phyloP scores from a whole-genome alignment of 1,140 invertebrate species.

The Bombus difficillimus region DNA sequence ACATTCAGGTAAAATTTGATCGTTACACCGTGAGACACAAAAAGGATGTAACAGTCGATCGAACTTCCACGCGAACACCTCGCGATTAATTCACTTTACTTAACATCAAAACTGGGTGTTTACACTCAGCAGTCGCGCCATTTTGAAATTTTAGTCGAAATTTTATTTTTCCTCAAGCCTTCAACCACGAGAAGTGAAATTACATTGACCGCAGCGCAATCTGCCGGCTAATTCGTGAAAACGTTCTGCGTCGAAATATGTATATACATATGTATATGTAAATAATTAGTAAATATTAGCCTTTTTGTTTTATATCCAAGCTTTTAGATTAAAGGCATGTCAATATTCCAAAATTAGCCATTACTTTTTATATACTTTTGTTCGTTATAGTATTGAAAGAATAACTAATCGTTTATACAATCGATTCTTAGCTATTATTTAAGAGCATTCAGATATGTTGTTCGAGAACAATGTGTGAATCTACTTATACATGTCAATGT shows the following conservation, averaged over 20 bases:
- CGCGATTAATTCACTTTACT: slow-evolving; percentile 47
- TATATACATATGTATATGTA: background rate
- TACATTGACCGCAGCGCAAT: background rate
- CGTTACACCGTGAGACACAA: slow-evolving; percentile 61
- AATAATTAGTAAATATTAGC: background rate
- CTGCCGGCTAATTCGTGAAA: slow-evolving; percentile 9
- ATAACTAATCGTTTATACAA: background rate
- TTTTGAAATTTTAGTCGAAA: slow-evolving; percentile 71
- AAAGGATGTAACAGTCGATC: slow-evolving; percentile 17
- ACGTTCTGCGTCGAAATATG: background rate
- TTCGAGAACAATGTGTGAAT: background rate
- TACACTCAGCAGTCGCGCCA: slow-evolving; percentile 72
- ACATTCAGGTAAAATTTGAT: slow-evolving; percentile 80
- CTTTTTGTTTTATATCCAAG: background rate
- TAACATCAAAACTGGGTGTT: slow-evolving; percentile 72
- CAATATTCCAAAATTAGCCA: background rate
- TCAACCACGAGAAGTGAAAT: slow-evolving; percentile 39
- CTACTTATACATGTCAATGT: background rate
- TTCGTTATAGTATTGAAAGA: background rate
- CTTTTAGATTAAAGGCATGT: background rate
- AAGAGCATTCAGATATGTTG: background rate
- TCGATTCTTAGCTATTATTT: background rate
- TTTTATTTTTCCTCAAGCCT: slow-evolving; percentile 66
- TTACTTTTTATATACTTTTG: background rate
- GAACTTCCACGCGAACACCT: slow-evolving; percentile 26